Evolutionary conservation across 2,888 invertebrate species (phyloP).

Genomic region (Girardia tigrina): DNA sequence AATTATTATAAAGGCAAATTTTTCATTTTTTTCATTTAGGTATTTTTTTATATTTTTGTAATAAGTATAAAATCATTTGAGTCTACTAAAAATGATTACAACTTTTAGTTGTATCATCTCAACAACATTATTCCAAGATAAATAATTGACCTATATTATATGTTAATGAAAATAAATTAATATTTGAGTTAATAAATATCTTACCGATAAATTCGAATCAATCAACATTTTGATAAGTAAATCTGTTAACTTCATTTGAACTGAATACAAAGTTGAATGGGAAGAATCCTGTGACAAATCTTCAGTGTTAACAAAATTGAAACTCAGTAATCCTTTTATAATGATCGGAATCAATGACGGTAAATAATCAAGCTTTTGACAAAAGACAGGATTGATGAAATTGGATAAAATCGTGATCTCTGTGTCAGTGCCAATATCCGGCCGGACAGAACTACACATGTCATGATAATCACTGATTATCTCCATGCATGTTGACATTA

Average conservation of each 20-base stretch:
- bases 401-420: neutral
- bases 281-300: neutral
- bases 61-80: no score
- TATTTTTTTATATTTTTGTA: no score
- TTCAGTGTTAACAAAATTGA: neutral
- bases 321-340: neutral
- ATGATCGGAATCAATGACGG: neutral
- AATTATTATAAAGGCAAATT: no score
- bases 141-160: no score
- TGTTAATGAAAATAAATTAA: no score
- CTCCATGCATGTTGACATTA: neutral
- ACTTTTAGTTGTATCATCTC: no score
- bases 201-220: neutral
- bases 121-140: no score
- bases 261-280: neutral
- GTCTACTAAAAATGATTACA: no score
- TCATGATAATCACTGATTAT: neutral
- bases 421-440: neutral
- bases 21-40: no score
- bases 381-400: neutral
- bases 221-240: neutral
- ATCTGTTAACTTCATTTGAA: neutral
- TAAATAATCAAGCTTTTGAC: constrained; percentile 2
- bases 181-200: no score
- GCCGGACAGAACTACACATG: neutral